phyloP scores from a whole-genome alignment of 2,797 vertebrate genomes.

The Peromyscus melanophrys region DNA sequence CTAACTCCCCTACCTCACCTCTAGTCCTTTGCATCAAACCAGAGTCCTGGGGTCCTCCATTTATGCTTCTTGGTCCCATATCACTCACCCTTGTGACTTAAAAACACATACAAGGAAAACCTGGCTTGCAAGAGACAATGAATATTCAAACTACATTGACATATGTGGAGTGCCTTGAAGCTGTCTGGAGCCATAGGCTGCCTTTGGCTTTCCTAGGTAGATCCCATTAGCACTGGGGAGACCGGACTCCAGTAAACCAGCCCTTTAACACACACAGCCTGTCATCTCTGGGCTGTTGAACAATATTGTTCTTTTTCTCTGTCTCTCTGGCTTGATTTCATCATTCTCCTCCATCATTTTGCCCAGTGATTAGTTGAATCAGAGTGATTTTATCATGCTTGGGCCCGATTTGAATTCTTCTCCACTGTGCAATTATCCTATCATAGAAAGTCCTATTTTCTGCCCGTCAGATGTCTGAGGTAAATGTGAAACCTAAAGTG shows the following conservation, averaged over 20 bases:
- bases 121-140: not conserved
- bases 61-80: not conserved
- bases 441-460: constrained; percentile 89
- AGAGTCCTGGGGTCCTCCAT: not conserved
- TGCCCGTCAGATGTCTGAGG: constrained; percentile 88
- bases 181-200: not conserved
- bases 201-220: constrained; percentile 18
- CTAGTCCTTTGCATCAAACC: not conserved
- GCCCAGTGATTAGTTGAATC: constrained; percentile 87
- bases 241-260: not conserved
- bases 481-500: constrained; percentile 88
- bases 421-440: constrained; percentile 90
- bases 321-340: constrained; percentile 85
- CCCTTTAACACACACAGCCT: constrained; percentile 59
- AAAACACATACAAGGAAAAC: not conserved
- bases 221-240: not conserved
- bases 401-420: constrained; percentile 88
- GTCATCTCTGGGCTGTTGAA: constrained; percentile 75
- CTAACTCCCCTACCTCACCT: not conserved
- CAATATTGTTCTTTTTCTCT: constrained; percentile 80
- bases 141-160: not conserved
- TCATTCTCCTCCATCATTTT: constrained; percentile 85
- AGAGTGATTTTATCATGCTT: constrained; percentile 88
- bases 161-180: constrained; percentile 42
- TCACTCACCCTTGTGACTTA: not conserved